Evolutionary conservation across 2,888 invertebrate genomes (phyloP).

Genomic region (Acronicta leporina): DNA sequence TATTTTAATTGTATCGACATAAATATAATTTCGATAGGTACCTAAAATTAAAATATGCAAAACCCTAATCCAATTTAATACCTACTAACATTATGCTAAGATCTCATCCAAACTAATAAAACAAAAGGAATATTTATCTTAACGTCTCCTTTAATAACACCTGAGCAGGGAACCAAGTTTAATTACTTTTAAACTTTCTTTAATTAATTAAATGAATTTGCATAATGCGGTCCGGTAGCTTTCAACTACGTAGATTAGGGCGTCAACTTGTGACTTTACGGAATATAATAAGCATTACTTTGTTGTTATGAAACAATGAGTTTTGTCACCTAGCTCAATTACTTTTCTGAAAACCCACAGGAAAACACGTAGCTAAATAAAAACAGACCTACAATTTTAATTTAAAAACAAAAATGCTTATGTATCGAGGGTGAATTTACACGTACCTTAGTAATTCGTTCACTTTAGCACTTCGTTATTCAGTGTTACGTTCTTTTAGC

Average conservation of each 20-base stretch:
- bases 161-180: conserved; percentile 63
- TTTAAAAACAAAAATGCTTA: too few species aligned
- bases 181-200: conserved; percentile 69
- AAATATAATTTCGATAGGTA: too few species aligned
- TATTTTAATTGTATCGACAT: too few species aligned
- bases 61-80: background rate
- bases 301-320: background rate
- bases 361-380: background rate
- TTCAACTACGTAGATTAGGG: conserved; percentile 39
- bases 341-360: background rate
- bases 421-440: too few species aligned
- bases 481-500: too few species aligned
- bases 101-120: conserved; percentile 29
- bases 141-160: conserved; percentile 53
- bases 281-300: conserved; percentile 6
- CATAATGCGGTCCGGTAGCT: conserved; percentile 60
- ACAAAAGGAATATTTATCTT: conserved; percentile 45
- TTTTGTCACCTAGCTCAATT: background rate
- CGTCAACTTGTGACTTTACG: conserved; percentile 36
- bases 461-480: too few species aligned
- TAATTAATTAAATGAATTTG: conserved; percentile 67
- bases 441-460: too few species aligned
- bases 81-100: conserved; percentile 1
- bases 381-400: too few species aligned
- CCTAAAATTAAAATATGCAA: too few species aligned